A percentile compares a stretch with the other conserved stretches of the same genome.
These are phyloP conservation scores for Leucopsar rothschildi DNA, from an alignment of 2,113 vertebrate genomes.

Conservation along the genomic window DNA sequence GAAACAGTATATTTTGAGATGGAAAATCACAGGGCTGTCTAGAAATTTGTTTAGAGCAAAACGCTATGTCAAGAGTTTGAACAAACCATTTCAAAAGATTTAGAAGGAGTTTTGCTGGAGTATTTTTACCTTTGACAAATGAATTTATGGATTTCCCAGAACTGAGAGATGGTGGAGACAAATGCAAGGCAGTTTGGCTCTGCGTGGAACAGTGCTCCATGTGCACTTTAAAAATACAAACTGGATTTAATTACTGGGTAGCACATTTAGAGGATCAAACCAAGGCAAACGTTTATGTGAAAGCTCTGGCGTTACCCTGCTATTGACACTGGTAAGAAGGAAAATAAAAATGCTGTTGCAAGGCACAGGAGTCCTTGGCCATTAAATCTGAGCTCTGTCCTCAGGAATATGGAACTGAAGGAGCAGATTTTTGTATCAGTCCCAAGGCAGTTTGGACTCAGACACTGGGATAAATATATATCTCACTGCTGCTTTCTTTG, in stretches of 20 bases:
- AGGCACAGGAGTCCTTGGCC: background rate
- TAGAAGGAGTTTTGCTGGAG: background rate
- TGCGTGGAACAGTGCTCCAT: background rate
- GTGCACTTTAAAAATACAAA: constrained; percentile 21
- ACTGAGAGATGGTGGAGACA: background rate
- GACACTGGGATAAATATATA: background rate
- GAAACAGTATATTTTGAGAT: constrained; percentile 64
- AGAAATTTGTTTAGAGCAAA: constrained; percentile 70
- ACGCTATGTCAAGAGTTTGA: constrained; percentile 54
- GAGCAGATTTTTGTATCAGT: background rate
- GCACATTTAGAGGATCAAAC: background rate
- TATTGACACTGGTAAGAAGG: background rate
- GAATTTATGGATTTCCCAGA: constrained; percentile 44
- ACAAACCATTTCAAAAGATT: constrained; percentile 40
- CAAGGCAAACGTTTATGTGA: background rate
- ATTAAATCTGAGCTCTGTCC: background rate
- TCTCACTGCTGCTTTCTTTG: background rate
- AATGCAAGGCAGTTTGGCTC: background rate
- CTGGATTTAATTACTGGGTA: constrained; percentile 26
- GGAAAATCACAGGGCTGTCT: constrained; percentile 53
- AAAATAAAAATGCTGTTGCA: background rate
- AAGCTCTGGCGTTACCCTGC: constrained; percentile 18
- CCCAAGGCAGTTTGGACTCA: background rate
- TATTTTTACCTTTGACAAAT: constrained; percentile 59
- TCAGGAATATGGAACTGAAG: background rate